phyloP scores from a whole-genome alignment of 2,797 vertebrate species.

The Acrocephalus scirpaceus region DNA sequence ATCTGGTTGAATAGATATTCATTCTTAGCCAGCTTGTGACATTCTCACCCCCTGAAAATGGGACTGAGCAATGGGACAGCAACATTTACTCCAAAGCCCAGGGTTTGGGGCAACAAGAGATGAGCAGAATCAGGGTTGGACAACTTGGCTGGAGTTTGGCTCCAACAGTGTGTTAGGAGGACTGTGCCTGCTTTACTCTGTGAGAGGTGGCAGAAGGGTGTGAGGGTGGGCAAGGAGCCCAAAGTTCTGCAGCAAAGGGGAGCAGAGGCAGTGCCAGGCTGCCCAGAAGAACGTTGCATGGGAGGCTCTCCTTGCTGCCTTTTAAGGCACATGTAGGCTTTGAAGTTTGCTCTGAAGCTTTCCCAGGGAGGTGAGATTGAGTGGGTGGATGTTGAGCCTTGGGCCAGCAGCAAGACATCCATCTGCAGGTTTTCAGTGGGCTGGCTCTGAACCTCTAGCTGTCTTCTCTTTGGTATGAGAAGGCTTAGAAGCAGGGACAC shows the following conservation, averaged over 20 bases:
- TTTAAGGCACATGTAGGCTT: neutral
- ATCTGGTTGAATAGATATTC: neutral
- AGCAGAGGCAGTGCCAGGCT: neutral
- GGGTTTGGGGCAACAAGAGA: neutral
- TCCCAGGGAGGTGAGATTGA: neutral
- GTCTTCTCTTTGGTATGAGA: neutral
- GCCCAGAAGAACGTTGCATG: neutral
- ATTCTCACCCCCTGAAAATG: neutral
- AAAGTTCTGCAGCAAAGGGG: neutral
- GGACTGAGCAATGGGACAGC: neutral
- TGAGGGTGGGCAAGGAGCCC: neutral
- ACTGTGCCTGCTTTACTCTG: neutral
- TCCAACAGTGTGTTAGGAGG: neutral
- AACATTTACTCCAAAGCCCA: neutral
- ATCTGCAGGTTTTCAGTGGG: neutral
- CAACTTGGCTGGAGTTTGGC: neutral
- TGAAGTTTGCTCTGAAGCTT: neutral
- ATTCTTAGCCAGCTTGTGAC: neutral
- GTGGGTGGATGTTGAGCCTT: neutral
- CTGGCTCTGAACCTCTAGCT: neutral
- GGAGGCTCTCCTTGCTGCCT: neutral
- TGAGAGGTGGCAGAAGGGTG: neutral
- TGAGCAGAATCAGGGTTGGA: neutral
- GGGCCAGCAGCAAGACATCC: neutral
- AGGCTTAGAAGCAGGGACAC: neutral